Evolutionary conservation across 2,797 vertebrate genomes (phyloP).

Genomic region (Cottoperca gobio): DNA sequence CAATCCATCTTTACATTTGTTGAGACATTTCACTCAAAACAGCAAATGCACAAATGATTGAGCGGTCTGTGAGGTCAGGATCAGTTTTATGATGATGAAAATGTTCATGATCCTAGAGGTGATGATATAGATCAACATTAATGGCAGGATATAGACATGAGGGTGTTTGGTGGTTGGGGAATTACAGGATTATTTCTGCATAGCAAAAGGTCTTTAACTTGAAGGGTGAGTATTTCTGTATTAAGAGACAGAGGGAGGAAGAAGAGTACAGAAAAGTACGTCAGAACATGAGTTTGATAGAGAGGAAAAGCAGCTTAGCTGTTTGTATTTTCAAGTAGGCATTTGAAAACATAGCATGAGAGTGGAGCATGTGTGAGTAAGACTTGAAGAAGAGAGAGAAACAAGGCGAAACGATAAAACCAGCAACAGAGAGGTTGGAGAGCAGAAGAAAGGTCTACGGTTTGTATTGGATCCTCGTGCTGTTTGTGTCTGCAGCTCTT

Average conservation of each 20-base stretch:
- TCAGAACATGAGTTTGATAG: constrained; percentile 5
- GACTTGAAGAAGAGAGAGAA: constrained; percentile 19
- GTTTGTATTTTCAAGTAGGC: constrained; percentile 17
- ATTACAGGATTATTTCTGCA: background rate
- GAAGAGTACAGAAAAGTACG: background rate
- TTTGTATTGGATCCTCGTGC: constrained; percentile 63
- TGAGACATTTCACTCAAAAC: too few species aligned
- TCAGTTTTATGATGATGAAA: background rate
- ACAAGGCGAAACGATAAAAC: constrained; percentile 49
- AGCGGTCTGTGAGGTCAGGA: background rate
- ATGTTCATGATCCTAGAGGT: background rate
- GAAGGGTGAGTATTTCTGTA: constrained; percentile 16
- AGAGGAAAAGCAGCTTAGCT: constrained; percentile 30
- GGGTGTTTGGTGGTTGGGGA: background rate
- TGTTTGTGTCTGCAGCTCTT: constrained; percentile 74
- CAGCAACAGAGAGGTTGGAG: constrained; percentile 30
- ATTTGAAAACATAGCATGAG: constrained; percentile 33
- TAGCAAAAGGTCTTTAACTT: constrained; percentile 16
- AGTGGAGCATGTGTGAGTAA: constrained; percentile 27
- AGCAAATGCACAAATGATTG: background rate
- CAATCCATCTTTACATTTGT: too few species aligned
- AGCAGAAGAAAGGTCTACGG: constrained; percentile 56
- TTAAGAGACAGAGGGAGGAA: constrained; percentile 9
- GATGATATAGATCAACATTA: background rate
- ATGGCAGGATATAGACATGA: background rate